These are phyloP conservation scores for Parnassius glacialis DNA, from an alignment of 2,888 invertebrate genomes.

Conservation along the genomic window DNA sequence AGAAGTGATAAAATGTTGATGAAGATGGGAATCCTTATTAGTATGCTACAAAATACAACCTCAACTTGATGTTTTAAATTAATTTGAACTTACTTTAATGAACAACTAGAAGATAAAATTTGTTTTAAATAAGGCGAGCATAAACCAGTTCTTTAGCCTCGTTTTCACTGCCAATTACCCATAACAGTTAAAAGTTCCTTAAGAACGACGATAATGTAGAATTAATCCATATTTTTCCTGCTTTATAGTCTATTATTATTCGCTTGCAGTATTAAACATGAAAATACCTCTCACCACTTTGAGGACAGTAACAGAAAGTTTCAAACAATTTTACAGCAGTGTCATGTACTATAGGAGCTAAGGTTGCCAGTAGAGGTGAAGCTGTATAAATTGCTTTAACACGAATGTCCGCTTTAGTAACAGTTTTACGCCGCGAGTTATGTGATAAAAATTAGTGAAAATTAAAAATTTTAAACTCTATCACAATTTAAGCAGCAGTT, in stretches of 20 bases:
- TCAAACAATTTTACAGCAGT: slow-evolving; percentile 30
- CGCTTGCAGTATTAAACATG: slow-evolving; percentile 18
- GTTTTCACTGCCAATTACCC: slow-evolving; percentile 25
- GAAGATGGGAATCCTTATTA: no score
- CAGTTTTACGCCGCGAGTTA: slow-evolving; percentile 33
- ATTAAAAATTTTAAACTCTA: slow-evolving; percentile 54
- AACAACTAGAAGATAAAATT: slow-evolving; percentile 17
- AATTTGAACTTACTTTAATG: slow-evolving; percentile 4
- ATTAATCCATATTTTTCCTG: slow-evolving; percentile 27
- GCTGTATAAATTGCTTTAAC: slow-evolving; percentile 30
- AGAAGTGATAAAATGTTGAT: no score
- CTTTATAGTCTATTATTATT: slow-evolving; percentile 27
- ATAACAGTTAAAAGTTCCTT: slow-evolving; percentile 26
- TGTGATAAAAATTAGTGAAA: slow-evolving; percentile 42
- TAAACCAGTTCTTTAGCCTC: slow-evolving; percentile 14
- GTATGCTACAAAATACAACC: no score
- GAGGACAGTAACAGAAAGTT: slow-evolving; percentile 29
- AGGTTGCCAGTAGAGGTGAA: slow-evolving; percentile 25
- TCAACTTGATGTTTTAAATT: no score
- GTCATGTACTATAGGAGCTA: slow-evolving; percentile 29
- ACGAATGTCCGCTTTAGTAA: slow-evolving; percentile 27
- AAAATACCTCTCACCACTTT: slow-evolving; percentile 23
- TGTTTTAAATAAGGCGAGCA: slow-evolving; percentile 17
- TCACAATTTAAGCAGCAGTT: slow-evolving; percentile 65
- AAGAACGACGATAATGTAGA: slow-evolving; percentile 23